phyloP scores from a whole-genome alignment of 2,888 invertebrate genomes.

The Melanotus villosus region DNA sequence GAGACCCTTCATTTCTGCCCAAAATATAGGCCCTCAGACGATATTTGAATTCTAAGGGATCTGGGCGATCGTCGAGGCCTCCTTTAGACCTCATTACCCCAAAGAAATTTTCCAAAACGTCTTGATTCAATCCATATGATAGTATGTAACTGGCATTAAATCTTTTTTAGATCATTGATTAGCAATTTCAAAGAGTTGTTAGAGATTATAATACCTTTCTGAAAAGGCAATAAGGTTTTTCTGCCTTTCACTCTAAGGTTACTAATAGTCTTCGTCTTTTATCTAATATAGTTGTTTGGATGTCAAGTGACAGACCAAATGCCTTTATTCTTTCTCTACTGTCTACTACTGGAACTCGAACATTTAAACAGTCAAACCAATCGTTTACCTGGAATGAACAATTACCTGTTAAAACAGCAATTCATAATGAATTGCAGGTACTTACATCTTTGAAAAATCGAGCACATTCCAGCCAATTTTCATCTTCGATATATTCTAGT shows the following conservation, averaged over 20 bases:
- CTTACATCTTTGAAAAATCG: constrained; percentile 36
- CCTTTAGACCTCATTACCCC: constrained; percentile 1
- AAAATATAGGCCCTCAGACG: constrained; percentile 50
- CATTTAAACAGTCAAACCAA: constrained; percentile 51
- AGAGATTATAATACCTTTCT: constrained; percentile 49
- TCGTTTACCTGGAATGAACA: constrained; percentile 33
- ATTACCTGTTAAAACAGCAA: neutral
- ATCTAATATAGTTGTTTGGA: constrained; percentile 36
- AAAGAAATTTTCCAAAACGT: constrained; percentile 49
- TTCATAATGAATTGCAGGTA: neutral
- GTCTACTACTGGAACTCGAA: constrained; percentile 36
- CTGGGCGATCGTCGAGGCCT: constrained; percentile 49
- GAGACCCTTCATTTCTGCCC: constrained; percentile 36
- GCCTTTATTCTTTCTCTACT: constrained; percentile 37
- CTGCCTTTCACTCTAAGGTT: constrained; percentile 30
- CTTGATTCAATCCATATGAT: constrained; percentile 51
- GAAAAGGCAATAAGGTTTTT: constrained; percentile 50
- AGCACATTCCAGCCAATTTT: constrained; percentile 33
- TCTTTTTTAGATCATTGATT: constrained; percentile 37
- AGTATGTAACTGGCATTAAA: constrained; percentile 47
- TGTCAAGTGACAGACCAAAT: constrained; percentile 38
- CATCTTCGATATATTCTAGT: constrained; percentile 29
- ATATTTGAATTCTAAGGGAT: constrained; percentile 52
- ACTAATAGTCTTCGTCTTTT: constrained; percentile 20
- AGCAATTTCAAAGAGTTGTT: constrained; percentile 40